Evolutionary conservation across 2,113 vertebrate species (phyloP).

Genomic region (Sceloporus tristichus): DNA sequence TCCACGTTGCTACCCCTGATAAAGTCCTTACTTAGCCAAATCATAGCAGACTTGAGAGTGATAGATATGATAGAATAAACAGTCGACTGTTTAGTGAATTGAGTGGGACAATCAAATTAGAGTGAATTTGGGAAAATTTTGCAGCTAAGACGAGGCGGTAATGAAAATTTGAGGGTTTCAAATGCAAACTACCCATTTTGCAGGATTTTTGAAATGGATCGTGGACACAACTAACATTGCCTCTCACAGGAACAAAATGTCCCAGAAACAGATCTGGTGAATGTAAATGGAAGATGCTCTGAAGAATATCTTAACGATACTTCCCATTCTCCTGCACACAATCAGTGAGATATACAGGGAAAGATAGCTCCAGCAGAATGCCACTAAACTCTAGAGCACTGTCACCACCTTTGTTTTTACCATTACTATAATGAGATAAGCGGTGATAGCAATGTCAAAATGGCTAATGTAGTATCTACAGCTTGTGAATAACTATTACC

Average conservation of each 20-base stretch:
- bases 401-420: not conserved
- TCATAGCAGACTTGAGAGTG: not conserved
- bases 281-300: not conserved
- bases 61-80: not conserved
- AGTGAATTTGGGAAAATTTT: not conserved
- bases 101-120: not conserved
- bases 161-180: not conserved
- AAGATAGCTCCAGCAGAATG: not conserved
- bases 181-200: not conserved
- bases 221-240: not conserved
- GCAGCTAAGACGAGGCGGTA: too few species aligned
- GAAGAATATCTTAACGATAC: not conserved
- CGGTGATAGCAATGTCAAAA: not conserved
- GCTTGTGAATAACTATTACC: slow-evolving; percentile 8
- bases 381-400: not conserved
- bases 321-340: not conserved
- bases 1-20: not conserved
- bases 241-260: not conserved
- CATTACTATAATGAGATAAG: not conserved
- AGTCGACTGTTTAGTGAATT: not conserved
- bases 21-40: not conserved
- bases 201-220: not conserved
- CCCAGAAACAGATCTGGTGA: not conserved
- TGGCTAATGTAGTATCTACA: not conserved
- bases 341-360: not conserved